Evolutionary conservation across 2,888 invertebrate species (phyloP), one percentile per base, ranked within the genome.

Genomic region (Synergus itoensis): DNA sequence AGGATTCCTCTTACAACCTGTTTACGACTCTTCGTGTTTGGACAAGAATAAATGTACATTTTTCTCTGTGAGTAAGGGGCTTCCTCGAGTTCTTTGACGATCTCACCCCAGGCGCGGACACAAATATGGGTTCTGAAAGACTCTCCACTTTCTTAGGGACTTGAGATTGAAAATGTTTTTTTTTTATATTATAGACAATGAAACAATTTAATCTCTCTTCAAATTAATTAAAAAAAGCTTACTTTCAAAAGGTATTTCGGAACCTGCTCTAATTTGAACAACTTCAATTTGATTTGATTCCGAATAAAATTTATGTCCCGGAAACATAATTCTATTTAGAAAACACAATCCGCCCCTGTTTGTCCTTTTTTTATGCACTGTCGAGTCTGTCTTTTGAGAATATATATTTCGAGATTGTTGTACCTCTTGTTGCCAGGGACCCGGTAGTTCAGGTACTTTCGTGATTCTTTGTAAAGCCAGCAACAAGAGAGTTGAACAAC

Each of bases 1-100:
- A 48, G 81, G 82, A 83, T 81, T 81, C 77, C 78, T 82, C 53
- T 86, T 86, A 86, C 84, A 86, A 80, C 82, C 83, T 81, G 85
- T 86, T 86, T 84, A 84, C 82, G 77, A 80, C 77, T 81, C 77
- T 81, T 85, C 81, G 81, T 84, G 81, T 81, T 83, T 83, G 78
- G 65, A 65, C 77, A 73, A 53, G 28, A 45, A 36, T 36, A 36
- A 28, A 28, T 60, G 28, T 21, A 60, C 60, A 53, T 73, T 36
- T 73, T 53, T 53, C n/a, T 28, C 12, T 4, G 53, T 36, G 16
- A 16, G 53, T n/a, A 53, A 73, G 53, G 48, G 53, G 53, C 36
- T 53, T 73, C n/a, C 53, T 53, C 53, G 11, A 73, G 40, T 73
- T 73, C 73, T 53, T 36, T 73, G 73, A 73, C 73, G 53, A 73